Evolutionary conservation across 2,888 invertebrate species (phyloP), one percentile per base, ranked within the genome.

Genomic region (Xanthorhoe designata): DNA sequence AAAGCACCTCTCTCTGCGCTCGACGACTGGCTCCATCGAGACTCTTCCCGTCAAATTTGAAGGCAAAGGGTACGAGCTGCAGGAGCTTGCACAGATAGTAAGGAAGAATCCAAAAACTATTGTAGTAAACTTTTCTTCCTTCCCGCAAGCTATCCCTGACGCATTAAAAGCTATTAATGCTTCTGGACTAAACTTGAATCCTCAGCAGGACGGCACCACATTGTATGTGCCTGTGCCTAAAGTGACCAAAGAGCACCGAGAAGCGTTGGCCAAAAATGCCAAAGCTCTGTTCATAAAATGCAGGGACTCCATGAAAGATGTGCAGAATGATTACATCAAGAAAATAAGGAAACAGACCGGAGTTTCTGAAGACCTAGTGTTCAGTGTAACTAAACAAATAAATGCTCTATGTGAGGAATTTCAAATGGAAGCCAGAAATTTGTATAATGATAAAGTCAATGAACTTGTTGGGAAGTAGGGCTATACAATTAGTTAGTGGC

Each of bases 191-290:
- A 98, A 98, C 87, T 90, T 99, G 62, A 98, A 98, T 91, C 98
- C 98, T 0, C 98, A 99, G 84, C 98, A 98, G 87, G 99, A 99
- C 83, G 98, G 98, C 19, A 98, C 98, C 0, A 97, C 97, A 1
- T 88, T 99, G 55, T 98, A 95, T 87, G 94, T 99, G 59, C 97
- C 98, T 45, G 95, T 98, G 73, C 98, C 98, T 10, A 98, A 98
- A 88, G 97, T 99, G 0, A 99, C 99, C 0, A 97, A 97, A 83
- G 99, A 99, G 84, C 97, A 98, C 81, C 94, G 99, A 73, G 98
- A 99, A 89, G 95, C 94, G 67, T 92, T 99, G 66, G 96, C 97
- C 0, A 98, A 98, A 89, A 97, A 96, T 94, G 98, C 99, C 0
- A 98, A 98, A 89, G 91, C 94, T 0, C 80, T 98, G 58, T 98